Evolutionary conservation across 2,888 invertebrate genomes (phyloP).

Genomic region (Craniophora ligustri): DNA sequence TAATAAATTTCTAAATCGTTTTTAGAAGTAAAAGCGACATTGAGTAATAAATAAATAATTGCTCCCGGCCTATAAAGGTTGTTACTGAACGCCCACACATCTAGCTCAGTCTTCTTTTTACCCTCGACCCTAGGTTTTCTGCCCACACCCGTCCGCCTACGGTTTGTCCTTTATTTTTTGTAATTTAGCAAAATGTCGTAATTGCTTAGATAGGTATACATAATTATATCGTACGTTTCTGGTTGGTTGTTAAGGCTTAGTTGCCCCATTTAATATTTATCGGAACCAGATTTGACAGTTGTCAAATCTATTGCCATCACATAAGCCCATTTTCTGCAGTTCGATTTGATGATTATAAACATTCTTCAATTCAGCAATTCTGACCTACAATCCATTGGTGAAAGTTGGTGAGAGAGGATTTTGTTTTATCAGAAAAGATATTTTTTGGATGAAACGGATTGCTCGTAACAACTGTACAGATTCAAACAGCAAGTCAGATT

Average conservation of each 20-base stretch:
- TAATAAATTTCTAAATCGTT: constrained; percentile 33
- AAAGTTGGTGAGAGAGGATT: not conserved
- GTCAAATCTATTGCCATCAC: no score
- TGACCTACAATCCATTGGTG: not conserved
- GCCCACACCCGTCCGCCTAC: constrained; percentile 59
- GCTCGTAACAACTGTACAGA: not conserved
- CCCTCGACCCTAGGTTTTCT: constrained; percentile 57
- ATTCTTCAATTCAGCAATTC: no score
- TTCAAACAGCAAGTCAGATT: no score
- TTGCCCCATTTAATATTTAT: no score
- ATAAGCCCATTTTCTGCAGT: no score
- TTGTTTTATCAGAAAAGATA: no score
- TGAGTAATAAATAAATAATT: constrained; percentile 54
- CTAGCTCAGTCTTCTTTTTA: constrained; percentile 51
- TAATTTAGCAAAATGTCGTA: constrained; percentile 41
- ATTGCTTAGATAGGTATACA: constrained; percentile 43
- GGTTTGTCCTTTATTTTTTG: constrained; percentile 48
- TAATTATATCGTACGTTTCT: no score
- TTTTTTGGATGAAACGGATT: no score
- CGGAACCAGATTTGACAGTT: no score
- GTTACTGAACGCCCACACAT: constrained; percentile 59
- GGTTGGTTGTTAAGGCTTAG: no score
- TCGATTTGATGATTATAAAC: no score
- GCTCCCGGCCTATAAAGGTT: constrained; percentile 55
- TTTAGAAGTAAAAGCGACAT: constrained; percentile 37